These are phyloP conservation scores for Dipodomys ordii DNA, from an alignment of 2,113 vertebrate genomes.

Conservation along the genomic window DNA sequence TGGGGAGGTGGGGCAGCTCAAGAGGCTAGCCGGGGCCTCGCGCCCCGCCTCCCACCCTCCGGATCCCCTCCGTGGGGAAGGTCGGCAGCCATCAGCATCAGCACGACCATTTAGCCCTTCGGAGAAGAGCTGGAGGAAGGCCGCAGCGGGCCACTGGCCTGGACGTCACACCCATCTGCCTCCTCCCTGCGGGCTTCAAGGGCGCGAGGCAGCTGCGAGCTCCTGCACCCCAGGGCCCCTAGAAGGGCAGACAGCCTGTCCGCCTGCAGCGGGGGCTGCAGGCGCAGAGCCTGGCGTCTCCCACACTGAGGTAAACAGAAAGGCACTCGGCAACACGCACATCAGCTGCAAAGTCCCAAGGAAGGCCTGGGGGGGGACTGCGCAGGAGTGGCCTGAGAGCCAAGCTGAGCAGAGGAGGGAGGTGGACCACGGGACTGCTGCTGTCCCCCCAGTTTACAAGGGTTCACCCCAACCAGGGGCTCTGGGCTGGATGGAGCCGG, in stretches of 20 bases:
- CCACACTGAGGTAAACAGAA: conserved; percentile 83
- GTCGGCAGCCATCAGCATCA: background rate
- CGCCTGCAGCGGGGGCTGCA: background rate
- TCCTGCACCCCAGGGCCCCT: background rate
- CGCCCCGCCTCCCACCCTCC: background rate
- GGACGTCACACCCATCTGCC: conserved; percentile 10
- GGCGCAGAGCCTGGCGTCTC: conserved; percentile 40
- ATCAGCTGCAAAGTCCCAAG: conserved; percentile 80
- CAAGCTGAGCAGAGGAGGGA: background rate
- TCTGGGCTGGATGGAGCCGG: rapidly evolving
- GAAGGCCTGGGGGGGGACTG: too few species aligned
- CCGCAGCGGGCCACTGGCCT: background rate
- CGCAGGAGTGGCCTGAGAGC: background rate
- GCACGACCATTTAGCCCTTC: background rate
- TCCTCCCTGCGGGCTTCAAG: background rate
- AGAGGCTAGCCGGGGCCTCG: background rate
- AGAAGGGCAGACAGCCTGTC: background rate
- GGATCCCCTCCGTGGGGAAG: background rate
- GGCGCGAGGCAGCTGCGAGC: background rate
- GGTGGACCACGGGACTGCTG: background rate
- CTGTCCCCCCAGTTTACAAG: background rate
- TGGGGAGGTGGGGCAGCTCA: background rate
- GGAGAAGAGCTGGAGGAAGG: background rate
- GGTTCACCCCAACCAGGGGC: background rate
- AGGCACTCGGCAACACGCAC: conserved; percentile 86